Percentiles rank a stretch among this genome's conserved stretches.
phyloP scores from a whole-genome alignment of 2,888 invertebrate genomes.

The Pollenia angustigena region DNA sequence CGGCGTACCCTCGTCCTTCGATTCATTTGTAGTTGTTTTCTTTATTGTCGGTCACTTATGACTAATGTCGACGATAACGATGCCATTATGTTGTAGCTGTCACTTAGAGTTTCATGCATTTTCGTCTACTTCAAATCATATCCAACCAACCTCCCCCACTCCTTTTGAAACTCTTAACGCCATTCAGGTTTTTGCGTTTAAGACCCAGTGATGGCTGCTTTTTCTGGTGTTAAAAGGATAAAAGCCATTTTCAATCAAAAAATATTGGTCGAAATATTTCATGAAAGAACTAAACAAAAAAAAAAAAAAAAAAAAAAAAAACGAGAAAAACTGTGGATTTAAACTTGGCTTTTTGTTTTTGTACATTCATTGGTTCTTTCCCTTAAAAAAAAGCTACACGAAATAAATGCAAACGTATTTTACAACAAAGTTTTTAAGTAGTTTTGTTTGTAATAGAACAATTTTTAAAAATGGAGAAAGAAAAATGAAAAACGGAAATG shows the following conservation, averaged over 20 bases:
- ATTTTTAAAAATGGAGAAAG: constrained; percentile 7
- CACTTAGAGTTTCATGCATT: constrained; percentile 44
- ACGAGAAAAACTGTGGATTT: constrained; percentile 13
- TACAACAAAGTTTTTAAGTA: constrained; percentile 26
- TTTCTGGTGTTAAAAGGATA: constrained; percentile 14
- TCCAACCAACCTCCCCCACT: not conserved
- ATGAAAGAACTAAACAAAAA: not conserved
- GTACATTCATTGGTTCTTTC: not conserved
- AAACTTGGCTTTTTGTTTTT: not conserved
- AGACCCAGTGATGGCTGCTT: not conserved
- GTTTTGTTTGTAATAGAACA: constrained; percentile 20
- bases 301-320: not conserved
- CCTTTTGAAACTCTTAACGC: not conserved
- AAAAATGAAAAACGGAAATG: constrained; percentile 68
- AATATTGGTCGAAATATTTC: constrained; percentile 19
- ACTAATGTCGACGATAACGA: constrained; percentile 69
- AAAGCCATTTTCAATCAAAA: constrained; percentile 22
- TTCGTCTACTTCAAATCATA: constrained; percentile 12
- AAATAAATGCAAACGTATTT: constrained; percentile 37
- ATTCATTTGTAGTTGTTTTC: constrained; percentile 33
- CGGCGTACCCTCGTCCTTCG: constrained; percentile 2
- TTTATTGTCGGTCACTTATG: constrained; percentile 70
- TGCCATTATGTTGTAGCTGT: constrained; percentile 63
- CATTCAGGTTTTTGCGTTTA: constrained; percentile 19
- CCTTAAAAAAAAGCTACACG: constrained; percentile 17